Conservation (phyloP, 2,888 invertebrate species). For the Drosophila putrida region DNA sequence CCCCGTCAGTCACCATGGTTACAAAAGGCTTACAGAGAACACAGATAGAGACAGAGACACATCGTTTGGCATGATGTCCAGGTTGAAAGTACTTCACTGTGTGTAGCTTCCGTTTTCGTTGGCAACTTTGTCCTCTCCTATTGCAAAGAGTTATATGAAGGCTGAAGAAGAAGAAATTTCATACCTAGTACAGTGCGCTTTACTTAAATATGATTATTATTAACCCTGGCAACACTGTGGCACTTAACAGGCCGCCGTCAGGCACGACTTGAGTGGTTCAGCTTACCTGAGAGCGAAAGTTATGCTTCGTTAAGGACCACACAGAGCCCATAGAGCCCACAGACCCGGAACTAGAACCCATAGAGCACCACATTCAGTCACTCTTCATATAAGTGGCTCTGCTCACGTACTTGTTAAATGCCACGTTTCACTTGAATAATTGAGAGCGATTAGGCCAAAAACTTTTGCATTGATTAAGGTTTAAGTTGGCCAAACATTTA, state of each 20-base stretch:
- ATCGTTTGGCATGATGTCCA: slow-evolving; percentile 45
- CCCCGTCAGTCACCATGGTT: slow-evolving; percentile 39
- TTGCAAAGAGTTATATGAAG: background rate
- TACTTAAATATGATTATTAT: slow-evolving; percentile 79
- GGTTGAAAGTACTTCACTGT: slow-evolving; percentile 40
- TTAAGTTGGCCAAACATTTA: slow-evolving; percentile 79
- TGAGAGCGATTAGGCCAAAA: slow-evolving; percentile 84
- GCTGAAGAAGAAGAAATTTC: background rate
- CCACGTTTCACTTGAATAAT: slow-evolving; percentile 85
- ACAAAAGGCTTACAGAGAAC: slow-evolving; percentile 56
- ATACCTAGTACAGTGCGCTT: slow-evolving; percentile 28
- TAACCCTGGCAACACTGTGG: slow-evolving; percentile 66
- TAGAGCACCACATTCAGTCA: slow-evolving; percentile 25
- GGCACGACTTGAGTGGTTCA: slow-evolving; percentile 60
- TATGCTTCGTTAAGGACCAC: slow-evolving; percentile 73
- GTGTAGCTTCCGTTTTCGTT: slow-evolving; percentile 79
- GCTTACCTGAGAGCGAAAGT: slow-evolving; percentile 74
- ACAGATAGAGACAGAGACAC: slow-evolving; percentile 30
- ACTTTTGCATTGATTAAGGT: slow-evolving; percentile 84
- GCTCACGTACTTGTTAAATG: slow-evolving; percentile 83
- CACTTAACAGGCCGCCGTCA: slow-evolving; percentile 61
- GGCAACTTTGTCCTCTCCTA: slow-evolving; percentile 71
- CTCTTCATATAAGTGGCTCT: slow-evolving; percentile 42
- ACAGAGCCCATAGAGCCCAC: slow-evolving; percentile 1
- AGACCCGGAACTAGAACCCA: background rate